phyloP scores from a whole-genome alignment of 2,113 vertebrate species.

The Equus quagga region DNA sequence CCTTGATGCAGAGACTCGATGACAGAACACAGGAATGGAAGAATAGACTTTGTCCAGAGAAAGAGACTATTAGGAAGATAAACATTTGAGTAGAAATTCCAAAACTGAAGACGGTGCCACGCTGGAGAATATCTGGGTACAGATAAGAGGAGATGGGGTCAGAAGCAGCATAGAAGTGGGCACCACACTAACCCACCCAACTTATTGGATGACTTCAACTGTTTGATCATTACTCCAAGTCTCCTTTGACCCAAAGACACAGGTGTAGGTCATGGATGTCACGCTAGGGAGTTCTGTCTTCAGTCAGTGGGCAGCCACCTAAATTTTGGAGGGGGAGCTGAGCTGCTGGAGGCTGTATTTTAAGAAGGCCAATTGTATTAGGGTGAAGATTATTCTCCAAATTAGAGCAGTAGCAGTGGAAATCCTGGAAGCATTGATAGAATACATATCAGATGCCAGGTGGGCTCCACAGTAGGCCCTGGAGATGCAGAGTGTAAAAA shows the following conservation, averaged over 20 bases:
- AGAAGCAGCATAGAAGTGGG: not conserved
- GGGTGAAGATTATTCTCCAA: not conserved
- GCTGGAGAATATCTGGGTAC: not conserved
- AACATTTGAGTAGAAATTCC: not conserved
- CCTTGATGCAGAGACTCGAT: not conserved
- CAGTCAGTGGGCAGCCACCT: not conserved
- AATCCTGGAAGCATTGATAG: not conserved
- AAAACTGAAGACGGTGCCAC: not conserved
- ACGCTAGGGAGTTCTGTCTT: not conserved
- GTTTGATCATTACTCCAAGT: not conserved
- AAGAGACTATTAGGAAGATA: not conserved
- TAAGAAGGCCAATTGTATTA: not conserved
- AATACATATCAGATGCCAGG: not conserved
- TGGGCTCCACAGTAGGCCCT: not conserved
- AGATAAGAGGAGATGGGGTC: not conserved
- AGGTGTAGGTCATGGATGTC: not conserved
- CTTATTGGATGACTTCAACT: not conserved
- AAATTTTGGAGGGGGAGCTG: not conserved
- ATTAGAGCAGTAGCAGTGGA: not conserved
- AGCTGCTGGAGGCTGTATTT: not conserved
- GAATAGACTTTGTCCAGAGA: not conserved
- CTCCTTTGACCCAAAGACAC: not conserved
- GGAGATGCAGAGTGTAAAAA: not conserved
- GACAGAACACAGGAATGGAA: not conserved
- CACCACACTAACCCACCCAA: not conserved